Conservation (phyloP, 1,140 invertebrate species). For the Drosophila seguyi region DNA sequence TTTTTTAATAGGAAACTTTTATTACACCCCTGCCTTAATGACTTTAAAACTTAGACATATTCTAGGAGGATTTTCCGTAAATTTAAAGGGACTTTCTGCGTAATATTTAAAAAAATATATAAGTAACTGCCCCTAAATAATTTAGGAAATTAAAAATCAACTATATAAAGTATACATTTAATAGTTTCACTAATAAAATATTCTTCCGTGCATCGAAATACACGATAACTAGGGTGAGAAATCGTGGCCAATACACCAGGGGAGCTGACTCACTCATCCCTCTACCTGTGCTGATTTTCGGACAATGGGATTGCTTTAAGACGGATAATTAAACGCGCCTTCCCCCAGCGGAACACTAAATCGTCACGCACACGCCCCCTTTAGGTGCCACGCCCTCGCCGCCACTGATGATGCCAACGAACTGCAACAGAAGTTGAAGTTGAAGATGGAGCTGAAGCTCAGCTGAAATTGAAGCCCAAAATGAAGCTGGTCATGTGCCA, state of each 20-base stretch:
- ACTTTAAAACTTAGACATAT: background rate
- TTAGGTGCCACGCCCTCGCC: constrained; percentile 31
- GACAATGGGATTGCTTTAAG: constrained; percentile 48
- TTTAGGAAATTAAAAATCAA: too few species aligned
- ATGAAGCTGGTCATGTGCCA: constrained; percentile 59
- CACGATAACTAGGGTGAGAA: background rate
- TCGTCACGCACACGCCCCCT: constrained; percentile 32
- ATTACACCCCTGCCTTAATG: background rate
- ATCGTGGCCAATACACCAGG: background rate
- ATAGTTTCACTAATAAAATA: background rate
- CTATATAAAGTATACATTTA: too few species aligned
- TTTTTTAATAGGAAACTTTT: background rate
- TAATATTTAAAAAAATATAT: too few species aligned
- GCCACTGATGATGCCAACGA: constrained; percentile 38
- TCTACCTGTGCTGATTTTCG: constrained; percentile 25
- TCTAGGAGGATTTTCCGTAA: background rate
- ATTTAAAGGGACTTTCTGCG: too few species aligned
- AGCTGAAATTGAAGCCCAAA: constrained; percentile 34
- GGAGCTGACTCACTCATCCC: background rate
- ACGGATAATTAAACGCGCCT: constrained; percentile 52
- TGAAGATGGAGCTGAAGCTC: constrained; percentile 22
- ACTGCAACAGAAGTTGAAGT: constrained; percentile 38
- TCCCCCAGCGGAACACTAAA: constrained; percentile 49
- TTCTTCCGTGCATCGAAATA: background rate
- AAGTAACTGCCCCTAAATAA: too few species aligned